These are phyloP conservation scores for Drosophila setifemur DNA, from an alignment of 1,140 invertebrate species.

Conservation along the genomic window DNA sequence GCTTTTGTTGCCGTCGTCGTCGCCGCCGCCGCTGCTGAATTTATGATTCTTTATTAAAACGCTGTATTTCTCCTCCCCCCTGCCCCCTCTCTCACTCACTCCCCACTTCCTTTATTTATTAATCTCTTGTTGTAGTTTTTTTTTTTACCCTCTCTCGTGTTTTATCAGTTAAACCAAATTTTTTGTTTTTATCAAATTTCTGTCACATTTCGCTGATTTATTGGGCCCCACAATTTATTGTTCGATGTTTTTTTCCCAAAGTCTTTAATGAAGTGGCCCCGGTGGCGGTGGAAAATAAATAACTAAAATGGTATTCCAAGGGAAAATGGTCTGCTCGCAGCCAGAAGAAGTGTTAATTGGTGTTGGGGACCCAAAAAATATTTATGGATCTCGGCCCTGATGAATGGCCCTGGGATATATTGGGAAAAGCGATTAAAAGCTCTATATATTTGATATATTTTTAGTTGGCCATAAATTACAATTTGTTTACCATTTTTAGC, in stretches of 20 bases:
- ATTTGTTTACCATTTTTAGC: neutral
- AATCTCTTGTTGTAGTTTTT: conserved; percentile 3
- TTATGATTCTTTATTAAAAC: conserved; percentile 79
- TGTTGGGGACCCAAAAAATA: conserved; percentile 8
- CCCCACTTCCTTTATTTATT: conserved; percentile 1
- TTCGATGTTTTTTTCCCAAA: conserved; percentile 37
- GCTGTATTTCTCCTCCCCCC: conserved; percentile 59
- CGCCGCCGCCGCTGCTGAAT: too few species aligned
- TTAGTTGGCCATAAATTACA: neutral
- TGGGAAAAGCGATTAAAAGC: neutral
- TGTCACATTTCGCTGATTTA: conserved; percentile 75
- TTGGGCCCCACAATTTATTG: conserved; percentile 34
- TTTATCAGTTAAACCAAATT: conserved; percentile 61
- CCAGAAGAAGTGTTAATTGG: conserved; percentile 38
- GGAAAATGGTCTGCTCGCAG: neutral
- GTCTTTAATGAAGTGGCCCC: conserved; percentile 55
- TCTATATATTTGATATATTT: neutral
- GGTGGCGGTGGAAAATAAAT: conserved; percentile 29
- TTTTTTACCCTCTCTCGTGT: conserved; percentile 17
- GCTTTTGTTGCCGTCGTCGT: conserved; percentile 59
- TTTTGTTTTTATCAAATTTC: conserved; percentile 73
- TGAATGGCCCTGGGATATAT: neutral
- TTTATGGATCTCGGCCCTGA: conserved; percentile 17
- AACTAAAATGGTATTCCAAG: conserved; percentile 22
- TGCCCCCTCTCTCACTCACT: neutral